These are phyloP conservation scores for Sturnira hondurensis DNA, from an alignment of 2,113 vertebrate genomes.

Conservation along the genomic window DNA sequence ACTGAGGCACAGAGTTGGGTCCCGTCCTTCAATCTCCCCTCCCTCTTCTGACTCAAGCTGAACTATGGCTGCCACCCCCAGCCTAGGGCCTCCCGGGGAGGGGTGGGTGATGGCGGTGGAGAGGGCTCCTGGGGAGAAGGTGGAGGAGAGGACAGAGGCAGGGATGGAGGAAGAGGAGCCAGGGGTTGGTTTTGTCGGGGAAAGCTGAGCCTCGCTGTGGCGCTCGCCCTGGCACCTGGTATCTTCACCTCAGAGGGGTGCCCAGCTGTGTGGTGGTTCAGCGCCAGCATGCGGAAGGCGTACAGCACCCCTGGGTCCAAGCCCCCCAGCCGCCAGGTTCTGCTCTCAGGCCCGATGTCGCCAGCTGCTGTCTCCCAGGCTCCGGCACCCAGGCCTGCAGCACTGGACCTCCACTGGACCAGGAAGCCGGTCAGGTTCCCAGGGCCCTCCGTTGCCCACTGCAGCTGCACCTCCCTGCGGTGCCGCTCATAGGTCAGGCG, in stretches of 20 bases:
- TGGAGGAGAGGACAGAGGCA: accelerated
- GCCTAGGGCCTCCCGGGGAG: neutral
- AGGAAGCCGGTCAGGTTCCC: slow-evolving; percentile 88
- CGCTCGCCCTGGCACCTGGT: slow-evolving; percentile 84
- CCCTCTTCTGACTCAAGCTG: neutral
- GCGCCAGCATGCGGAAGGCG: slow-evolving; percentile 86
- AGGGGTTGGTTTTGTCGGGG: neutral
- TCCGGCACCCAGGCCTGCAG: neutral
- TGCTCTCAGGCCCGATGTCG: slow-evolving; percentile 82
- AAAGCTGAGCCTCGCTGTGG: neutral
- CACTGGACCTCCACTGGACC: slow-evolving; percentile 83
- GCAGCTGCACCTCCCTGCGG: slow-evolving; percentile 87
- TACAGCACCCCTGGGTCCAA: slow-evolving; percentile 86
- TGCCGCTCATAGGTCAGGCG: slow-evolving; percentile 82
- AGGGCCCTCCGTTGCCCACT: slow-evolving; percentile 81
- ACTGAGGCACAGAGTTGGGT: slow-evolving; percentile 24
- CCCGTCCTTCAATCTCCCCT: neutral
- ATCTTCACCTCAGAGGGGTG: slow-evolving; percentile 88
- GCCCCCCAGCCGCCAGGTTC: slow-evolving; percentile 81
- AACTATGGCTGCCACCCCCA: neutral
- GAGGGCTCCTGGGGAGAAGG: neutral
- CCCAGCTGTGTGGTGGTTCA: slow-evolving; percentile 90
- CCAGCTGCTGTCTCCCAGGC: slow-evolving; percentile 84
- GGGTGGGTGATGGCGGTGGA: neutral
- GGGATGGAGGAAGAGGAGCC: neutral